Base-by-base conservation (phyloP, 92 coral and sea anemone species). In the Palythoa caribaeorum region DNA sequence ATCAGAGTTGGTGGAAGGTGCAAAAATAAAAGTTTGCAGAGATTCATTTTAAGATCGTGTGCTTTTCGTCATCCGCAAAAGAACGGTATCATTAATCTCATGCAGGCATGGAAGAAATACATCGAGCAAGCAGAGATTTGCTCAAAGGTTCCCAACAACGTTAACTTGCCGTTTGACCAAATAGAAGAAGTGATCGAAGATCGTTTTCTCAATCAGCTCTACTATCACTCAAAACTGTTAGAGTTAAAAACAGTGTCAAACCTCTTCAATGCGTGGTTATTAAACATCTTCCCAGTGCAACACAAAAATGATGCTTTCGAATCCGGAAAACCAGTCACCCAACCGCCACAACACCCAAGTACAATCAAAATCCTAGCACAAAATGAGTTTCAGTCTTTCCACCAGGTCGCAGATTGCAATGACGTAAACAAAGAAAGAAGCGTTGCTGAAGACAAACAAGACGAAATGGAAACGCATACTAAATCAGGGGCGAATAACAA, bases 1-100 rank as follows among this genome's bases (percentile, higher is more conserved):
- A 83, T 92, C 17, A 80, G 98, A 36, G 95, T 94, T 52, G 98
- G 98, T 3, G 89, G 93, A 4, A 86, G 98, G 75, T 87, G 93
- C 76, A 92, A 94, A 84, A 94, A 92, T 57, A 79, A 90, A 57
- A 6, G 38, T 21, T 75, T 94, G n/a, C 65, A 77, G 39, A 71
- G 35, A 3, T 89, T 79, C 54, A 91, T 93, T 79, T 78, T 94
- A 44, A 93, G 80, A 60, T 57, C 38, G 36, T 52, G 90, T 63
- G 72, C 79, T 2, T 62, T 44, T 48, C 76, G 39, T 15, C 38
- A 89, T 44, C 59, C 83, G 6, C 50, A 75, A 20, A 16, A 38
- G n/a, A 39, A 47, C 12, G 5, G 37, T 12, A 73, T 89, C 14
- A 80, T 79, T 3, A 1, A 13, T 1, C 80, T 85, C 38, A 68